These are phyloP conservation scores for Hirundichthys speculiger DNA, from an alignment of 2,113 vertebrate species.

Conservation along the genomic window DNA sequence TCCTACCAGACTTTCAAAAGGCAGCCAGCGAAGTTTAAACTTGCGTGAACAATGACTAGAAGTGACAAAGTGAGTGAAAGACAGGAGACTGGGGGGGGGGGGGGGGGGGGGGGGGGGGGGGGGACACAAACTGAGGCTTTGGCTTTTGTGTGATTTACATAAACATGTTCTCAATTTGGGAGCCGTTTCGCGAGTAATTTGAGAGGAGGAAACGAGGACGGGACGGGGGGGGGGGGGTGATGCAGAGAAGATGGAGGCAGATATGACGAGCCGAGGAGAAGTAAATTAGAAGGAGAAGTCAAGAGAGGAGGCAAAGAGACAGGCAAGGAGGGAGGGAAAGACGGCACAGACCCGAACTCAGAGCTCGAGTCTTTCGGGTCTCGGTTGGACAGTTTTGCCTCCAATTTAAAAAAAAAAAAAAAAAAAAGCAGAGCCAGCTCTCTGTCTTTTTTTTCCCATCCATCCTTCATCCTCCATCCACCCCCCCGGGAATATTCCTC, in stretches of 20 bases:
- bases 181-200: slow-evolving; percentile 25
- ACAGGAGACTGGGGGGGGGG: background rate
- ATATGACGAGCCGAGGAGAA: slow-evolving; percentile 3
- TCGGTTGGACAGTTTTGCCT: slow-evolving; percentile 25
- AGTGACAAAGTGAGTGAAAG: slow-evolving; percentile 31
- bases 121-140: background rate
- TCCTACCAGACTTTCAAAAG: slow-evolving; percentile 43
- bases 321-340: background rate
- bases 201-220: slow-evolving; percentile 27
- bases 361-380: slow-evolving; percentile 18
- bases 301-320: slow-evolving; percentile 2
- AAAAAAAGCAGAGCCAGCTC: slow-evolving; percentile 34
- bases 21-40: slow-evolving; percentile 44
- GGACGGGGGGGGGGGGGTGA: slow-evolving; percentile 11
- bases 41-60: slow-evolving; percentile 36
- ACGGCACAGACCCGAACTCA: slow-evolving; percentile 24
- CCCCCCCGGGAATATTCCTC: slow-evolving; percentile 15
- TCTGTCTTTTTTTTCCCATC: slow-evolving; percentile 1
- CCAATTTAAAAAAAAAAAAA: too few species aligned
- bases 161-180: slow-evolving; percentile 51
- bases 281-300: slow-evolving; percentile 8
- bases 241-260: slow-evolving; percentile 27
- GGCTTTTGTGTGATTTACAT: slow-evolving; percentile 42
- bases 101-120: background rate
- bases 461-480: slow-evolving; percentile 12